phyloP scores from a whole-genome alignment of 1,140 invertebrate genomes.

The Neodiprion lecontei region DNA sequence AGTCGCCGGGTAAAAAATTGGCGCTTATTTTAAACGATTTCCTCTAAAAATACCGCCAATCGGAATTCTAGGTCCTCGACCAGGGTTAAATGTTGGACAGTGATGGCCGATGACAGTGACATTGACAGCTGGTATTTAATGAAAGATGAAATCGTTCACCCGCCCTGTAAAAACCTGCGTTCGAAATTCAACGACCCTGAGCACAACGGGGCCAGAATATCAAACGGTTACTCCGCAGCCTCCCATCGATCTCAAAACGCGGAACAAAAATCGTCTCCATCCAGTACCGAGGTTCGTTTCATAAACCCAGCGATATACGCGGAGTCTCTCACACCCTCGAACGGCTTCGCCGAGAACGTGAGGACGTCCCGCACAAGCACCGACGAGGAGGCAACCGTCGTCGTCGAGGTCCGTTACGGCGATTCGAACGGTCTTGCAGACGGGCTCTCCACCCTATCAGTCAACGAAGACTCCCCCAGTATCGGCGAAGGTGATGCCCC shows the following conservation, averaged over 20 bases:
- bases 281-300: slow-evolving; percentile 33
- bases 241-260: background rate
- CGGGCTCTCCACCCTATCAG: background rate
- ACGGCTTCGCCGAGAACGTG: background rate
- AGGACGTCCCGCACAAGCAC: background rate
- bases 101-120: slow-evolving; percentile 36
- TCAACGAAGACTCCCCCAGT: background rate
- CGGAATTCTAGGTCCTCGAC: slow-evolving; percentile 25
- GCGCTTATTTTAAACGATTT: background rate
- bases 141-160: background rate
- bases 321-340: slow-evolving; percentile 23
- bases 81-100: slow-evolving; percentile 28
- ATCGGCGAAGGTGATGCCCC: background rate
- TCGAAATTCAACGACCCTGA: background rate
- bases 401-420: background rate
- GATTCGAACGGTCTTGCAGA: slow-evolving; percentile 11
- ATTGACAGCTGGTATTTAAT: slow-evolving; percentile 31
- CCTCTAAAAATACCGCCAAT: slow-evolving; percentile 11
- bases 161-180: background rate
- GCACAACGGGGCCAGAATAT: background rate
- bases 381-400: background rate
- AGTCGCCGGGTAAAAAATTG: too few species aligned
- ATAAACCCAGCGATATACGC: slow-evolving; percentile 44
- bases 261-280: slow-evolving; percentile 17
- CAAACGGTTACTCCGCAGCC: too few species aligned